Percentiles rank a stretch among this genome's conserved stretches.
These are phyloP conservation scores for Eubasilissa regina DNA, from an alignment of 1,140 invertebrate genomes.

Conservation along the genomic window DNA sequence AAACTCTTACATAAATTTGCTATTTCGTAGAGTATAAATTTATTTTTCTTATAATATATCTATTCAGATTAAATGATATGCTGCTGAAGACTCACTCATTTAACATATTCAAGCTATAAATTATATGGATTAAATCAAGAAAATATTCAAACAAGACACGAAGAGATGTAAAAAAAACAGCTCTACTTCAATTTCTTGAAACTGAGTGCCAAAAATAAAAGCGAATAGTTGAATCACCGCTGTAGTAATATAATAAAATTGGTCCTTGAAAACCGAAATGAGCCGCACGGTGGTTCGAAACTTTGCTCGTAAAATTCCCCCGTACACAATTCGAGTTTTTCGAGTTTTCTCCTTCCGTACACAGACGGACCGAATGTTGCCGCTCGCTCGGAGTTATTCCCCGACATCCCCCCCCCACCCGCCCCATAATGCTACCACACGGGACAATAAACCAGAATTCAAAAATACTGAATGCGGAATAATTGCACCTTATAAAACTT, in stretches of 20 bases:
- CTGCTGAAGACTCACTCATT: too few relatives aligned
- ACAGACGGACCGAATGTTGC: conserved; percentile 37
- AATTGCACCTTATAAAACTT: conserved; percentile 43
- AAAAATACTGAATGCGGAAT: conserved; percentile 37
- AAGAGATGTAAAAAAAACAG: too few relatives aligned
- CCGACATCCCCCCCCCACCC: conserved; percentile 2
- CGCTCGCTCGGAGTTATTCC: conserved; percentile 50
- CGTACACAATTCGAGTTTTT: conserved; percentile 1
- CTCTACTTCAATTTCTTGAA: too few relatives aligned
- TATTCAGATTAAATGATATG: too few relatives aligned
- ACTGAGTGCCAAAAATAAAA: background rate
- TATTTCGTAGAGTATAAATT: too few relatives aligned
- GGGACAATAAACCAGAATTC: conserved; percentile 54
- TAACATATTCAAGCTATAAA: too few relatives aligned
- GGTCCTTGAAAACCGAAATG: conserved; percentile 47
- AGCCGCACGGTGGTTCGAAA: conserved; percentile 37
- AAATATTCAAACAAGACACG: too few relatives aligned
- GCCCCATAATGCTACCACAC: conserved; percentile 30
- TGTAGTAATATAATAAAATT: conserved; percentile 11
- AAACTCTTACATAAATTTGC: too few relatives aligned
- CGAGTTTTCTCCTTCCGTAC: conserved; percentile 26
- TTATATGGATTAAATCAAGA: too few relatives aligned
- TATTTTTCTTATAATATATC: too few relatives aligned
- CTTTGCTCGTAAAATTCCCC: conserved; percentile 47
- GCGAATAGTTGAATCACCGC: conserved; percentile 6